Percentiles rank a stretch among this genome's conserved stretches.
Evolutionary conservation across 2,113 vertebrate genomes (phyloP).

Genomic region (Cercocebus atys): DNA sequence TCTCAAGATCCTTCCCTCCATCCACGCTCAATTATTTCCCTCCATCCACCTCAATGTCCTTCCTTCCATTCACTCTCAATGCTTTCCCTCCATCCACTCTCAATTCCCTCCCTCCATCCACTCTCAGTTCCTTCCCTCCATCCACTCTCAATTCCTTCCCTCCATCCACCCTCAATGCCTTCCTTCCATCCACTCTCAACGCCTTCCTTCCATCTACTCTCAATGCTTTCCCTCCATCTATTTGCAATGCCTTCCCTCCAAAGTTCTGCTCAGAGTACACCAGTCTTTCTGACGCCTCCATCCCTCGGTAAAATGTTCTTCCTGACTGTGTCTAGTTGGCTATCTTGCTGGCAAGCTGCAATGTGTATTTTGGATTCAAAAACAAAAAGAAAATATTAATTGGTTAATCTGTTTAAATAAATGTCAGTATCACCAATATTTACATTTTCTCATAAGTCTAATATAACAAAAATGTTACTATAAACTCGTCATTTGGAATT

Average conservation of each 20-base stretch:
- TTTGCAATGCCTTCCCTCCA: too few species aligned
- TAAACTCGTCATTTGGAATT: not conserved
- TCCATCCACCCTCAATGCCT: too few species aligned
- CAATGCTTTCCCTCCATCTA: too few species aligned
- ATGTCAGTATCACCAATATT: not conserved
- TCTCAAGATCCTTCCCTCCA: fast-evolving
- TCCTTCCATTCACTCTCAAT: too few species aligned
- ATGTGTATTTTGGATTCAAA: not conserved
- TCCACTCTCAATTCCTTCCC: fast-evolving
- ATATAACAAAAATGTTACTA: not conserved
- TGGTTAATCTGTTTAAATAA: not conserved
- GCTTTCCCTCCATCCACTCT: fast-evolving
- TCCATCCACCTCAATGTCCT: too few species aligned
- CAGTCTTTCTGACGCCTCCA: too few species aligned
- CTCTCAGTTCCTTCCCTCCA: fast-evolving
- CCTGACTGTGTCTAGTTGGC: too few species aligned
- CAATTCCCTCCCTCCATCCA: fast-evolving
- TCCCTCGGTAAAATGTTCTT: too few species aligned
- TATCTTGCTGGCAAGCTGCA: not conserved
- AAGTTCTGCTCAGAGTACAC: too few species aligned
- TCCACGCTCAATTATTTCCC: too few species aligned
- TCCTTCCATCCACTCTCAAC: too few species aligned
- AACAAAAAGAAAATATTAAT: not conserved
- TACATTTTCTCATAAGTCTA: not conserved
- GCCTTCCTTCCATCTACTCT: too few species aligned